Base-by-base conservation (phyloP, 2,113 vertebrate species). In the Lynx canadensis region DNA sequence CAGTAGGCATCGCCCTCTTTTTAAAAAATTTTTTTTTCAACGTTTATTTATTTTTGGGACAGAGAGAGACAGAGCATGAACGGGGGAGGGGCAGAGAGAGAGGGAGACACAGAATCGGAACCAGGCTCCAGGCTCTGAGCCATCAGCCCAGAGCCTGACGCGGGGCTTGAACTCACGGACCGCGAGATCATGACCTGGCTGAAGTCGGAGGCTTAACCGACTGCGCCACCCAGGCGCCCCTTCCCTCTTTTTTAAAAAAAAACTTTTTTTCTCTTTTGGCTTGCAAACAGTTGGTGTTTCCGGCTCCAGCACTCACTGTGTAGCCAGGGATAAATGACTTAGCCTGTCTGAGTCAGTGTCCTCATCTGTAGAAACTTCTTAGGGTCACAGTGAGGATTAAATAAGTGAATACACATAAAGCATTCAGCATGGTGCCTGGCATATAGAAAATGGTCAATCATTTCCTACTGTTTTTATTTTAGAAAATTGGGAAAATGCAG, bases 401-500 rank as follows among this genome's bases (percentile, higher is more conserved):
- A 73, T 71, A 80, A 92, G 9, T 1, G 21, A 66, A 50, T 23
- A 31, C 1, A 4, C 19, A 2, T 92, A 71, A 66, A 87, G 21
- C 18, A 38, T 92, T 92, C 19, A 31, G n/a, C 55, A 82, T 52
- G 52, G 14, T 55, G 11, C 60, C 50, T 45, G 1, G 79, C 45
- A 86, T n/a, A 57, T 14, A 73, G 68, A 74, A 87, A 86, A 25
- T 36, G 4, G 29, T 15, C 45, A 80, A 2, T 63, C 4, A 1
- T 55, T 81, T 91, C 80, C 45, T 94, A 8, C 29, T 85, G 12
- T 33, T 81, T 89, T 91, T 80, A 81, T 90, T 95, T 85, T 94
- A 92, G 83, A 86, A 86, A 94, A 96, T 74, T 69, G 83, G 33
- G 36, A 69, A 93, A 92, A 65, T n/a, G 25, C 50, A 65, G n/a